A percentile compares a stretch with the other conserved stretches of the same genome.
These are phyloP conservation scores for Tipula unca DNA, from an alignment of 2,888 invertebrate species.

Conservation along the genomic window DNA sequence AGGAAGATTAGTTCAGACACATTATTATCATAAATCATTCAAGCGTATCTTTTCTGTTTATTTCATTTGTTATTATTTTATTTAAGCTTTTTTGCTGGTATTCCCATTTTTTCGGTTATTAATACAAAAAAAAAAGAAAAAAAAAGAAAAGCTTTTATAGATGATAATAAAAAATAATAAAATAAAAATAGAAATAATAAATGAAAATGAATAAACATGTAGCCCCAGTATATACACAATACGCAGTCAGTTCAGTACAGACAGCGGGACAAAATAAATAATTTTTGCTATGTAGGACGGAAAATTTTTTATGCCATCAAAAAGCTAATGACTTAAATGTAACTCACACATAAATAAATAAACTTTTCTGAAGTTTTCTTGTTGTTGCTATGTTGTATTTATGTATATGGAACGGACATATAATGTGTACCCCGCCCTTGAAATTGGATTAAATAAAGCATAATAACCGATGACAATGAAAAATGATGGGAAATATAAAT, in stretches of 20 bases:
- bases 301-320: not conserved
- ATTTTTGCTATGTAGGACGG: not conserved
- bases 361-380: not conserved
- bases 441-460: constrained; percentile 8
- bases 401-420: not conserved
- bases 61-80: constrained; percentile 14
- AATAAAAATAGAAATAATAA: not conserved
- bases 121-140: not conserved
- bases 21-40: constrained; percentile 18
- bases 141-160: not conserved
- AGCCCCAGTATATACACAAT: not conserved
- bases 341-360: not conserved
- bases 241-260: not conserved
- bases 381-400: no score
- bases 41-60: not conserved
- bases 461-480: constrained; percentile 8
- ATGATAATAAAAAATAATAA: not conserved
- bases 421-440: not conserved
- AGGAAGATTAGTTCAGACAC: constrained; percentile 15
- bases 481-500: constrained; percentile 8
- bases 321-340: constrained; percentile 14
- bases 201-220: constrained; percentile 14
- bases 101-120: not conserved
- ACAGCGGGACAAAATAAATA: not conserved
- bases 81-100: not conserved